phyloP scores from a whole-genome alignment of 2,888 invertebrate genomes.

The Acanthopleura granulata region DNA sequence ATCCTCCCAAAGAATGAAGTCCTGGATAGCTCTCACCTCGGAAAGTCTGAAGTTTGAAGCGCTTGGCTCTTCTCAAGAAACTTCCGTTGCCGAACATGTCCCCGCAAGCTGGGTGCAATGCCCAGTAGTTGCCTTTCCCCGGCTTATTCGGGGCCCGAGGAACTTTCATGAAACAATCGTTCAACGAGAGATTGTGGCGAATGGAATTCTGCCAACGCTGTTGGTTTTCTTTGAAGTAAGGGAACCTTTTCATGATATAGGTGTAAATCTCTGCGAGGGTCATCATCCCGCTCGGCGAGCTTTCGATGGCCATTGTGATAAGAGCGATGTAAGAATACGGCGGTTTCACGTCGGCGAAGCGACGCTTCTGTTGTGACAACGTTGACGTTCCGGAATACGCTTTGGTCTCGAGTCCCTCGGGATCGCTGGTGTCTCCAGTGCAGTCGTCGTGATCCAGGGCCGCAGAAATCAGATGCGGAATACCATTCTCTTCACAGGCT shows the following conservation, averaged over 20 bases:
- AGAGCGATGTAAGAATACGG: slow-evolving; percentile 99
- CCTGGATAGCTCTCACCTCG: background rate
- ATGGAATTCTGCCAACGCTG: slow-evolving; percentile 77
- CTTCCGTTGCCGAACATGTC: slow-evolving; percentile 70
- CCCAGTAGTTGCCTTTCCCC: slow-evolving; percentile 70
- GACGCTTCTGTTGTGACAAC: slow-evolving; percentile 61
- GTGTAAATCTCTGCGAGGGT: slow-evolving; percentile 89
- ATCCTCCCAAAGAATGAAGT: background rate
- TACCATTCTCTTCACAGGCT: background rate
- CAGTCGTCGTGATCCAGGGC: background rate
- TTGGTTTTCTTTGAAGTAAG: slow-evolving; percentile 87
- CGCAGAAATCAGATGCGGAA: background rate
- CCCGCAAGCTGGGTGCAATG: slow-evolving; percentile 65
- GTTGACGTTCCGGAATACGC: slow-evolving; percentile 51
- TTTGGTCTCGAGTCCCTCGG: background rate
- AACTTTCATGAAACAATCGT: slow-evolving; percentile 95
- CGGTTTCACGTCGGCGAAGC: slow-evolving; percentile 88
- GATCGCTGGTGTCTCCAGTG: too few species aligned
- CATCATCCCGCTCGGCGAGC: slow-evolving; percentile 96
- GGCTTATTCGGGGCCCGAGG: slow-evolving; percentile 70
- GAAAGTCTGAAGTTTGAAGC: slow-evolving; percentile 54
- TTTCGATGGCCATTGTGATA: slow-evolving; percentile 99
- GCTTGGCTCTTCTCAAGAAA: slow-evolving; percentile 65
- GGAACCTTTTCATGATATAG: slow-evolving; percentile 91
- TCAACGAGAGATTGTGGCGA: slow-evolving; percentile 93